These are phyloP conservation scores for Pampus argenteus DNA, from an alignment of 2,797 vertebrate species.

Conservation along the genomic window DNA sequence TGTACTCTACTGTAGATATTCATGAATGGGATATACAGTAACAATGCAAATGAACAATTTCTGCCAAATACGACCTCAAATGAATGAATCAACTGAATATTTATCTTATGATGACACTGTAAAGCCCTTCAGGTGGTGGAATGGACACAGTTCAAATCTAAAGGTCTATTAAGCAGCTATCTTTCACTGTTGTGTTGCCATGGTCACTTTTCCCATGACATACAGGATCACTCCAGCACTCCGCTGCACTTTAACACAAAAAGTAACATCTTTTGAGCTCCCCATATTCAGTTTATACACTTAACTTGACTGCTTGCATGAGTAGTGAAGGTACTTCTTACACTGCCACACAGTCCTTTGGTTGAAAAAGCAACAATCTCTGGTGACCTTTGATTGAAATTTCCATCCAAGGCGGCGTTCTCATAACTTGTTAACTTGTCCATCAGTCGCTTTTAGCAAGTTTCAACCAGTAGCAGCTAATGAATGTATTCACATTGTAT, in stretches of 20 bases:
- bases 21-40: conserved; percentile 17
- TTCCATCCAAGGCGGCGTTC: conserved; percentile 22
- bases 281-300: conserved; percentile 6
- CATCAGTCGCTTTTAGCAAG: conserved; percentile 26
- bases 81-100: conserved; percentile 1
- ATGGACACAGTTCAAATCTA: conserved; percentile 19
- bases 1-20: conserved; percentile 15
- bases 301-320: conserved; percentile 21
- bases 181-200: not conserved
- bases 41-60: not conserved
- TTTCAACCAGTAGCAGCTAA: conserved; percentile 22
- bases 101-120: conserved; percentile 5
- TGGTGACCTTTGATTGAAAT: conserved; percentile 11
- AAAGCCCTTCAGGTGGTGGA: conserved; percentile 6
- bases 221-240: conserved; percentile 16
- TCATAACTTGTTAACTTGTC: conserved; percentile 1
- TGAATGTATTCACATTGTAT: conserved; percentile 35
- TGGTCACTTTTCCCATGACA: not conserved
- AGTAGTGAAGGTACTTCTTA: conserved; percentile 10
- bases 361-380: conserved; percentile 17
- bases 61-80: conserved; percentile 30
- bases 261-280: conserved; percentile 27
- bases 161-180: conserved; percentile 34
- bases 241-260: conserved; percentile 5
- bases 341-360: conserved; percentile 21